Evolutionary conservation across 2,113 vertebrate genomes (phyloP).

Genomic region (Microcebus griseorufus): DNA sequence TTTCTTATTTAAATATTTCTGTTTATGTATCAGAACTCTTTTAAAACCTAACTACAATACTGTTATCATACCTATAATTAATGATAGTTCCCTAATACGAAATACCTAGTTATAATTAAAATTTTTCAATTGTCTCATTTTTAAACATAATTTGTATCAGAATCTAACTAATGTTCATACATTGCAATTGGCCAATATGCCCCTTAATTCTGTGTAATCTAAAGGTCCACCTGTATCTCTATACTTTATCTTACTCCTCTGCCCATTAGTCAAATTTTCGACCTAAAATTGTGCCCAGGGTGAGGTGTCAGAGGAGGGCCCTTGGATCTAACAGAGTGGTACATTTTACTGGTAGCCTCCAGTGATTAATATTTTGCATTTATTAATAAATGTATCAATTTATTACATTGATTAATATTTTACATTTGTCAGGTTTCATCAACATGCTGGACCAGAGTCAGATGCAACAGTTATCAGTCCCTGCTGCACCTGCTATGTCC

Average conservation of each 20-base stretch:
- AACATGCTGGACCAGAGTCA: neutral
- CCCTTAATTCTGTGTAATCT: constrained; percentile 1
- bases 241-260: neutral
- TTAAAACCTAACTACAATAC: neutral
- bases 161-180: neutral
- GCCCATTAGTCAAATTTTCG: neutral
- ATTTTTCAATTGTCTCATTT: neutral
- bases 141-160: neutral
- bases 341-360: neutral
- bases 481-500: neutral
- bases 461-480: neutral
- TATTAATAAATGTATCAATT: neutral
- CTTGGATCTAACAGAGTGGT: neutral
- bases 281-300: neutral
- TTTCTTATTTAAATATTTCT: constrained; percentile 9
- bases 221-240: neutral
- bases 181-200: neutral
- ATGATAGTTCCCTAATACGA: neutral
- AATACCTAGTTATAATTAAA: constrained; percentile 1
- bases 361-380: neutral
- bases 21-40: neutral
- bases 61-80: neutral
- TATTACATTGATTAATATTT: neutral
- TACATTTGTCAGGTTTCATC: neutral
- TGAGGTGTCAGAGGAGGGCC: neutral